phyloP scores from a whole-genome alignment of 2,888 invertebrate genomes.

The Amblyjoppa fuscipennis region DNA sequence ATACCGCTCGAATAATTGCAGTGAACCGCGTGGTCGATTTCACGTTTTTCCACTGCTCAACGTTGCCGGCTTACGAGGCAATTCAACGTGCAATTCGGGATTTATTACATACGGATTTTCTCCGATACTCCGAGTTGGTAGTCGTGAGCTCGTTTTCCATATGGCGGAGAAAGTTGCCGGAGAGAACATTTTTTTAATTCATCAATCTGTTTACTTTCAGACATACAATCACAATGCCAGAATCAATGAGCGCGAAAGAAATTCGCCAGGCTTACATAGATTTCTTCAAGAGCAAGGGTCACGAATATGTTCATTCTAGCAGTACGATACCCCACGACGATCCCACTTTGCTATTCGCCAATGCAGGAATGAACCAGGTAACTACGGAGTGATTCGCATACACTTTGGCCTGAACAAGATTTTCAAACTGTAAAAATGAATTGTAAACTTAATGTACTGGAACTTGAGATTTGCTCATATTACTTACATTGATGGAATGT shows the following conservation, averaged over 20 bases:
- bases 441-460: no score
- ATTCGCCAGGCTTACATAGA: constrained; percentile 95
- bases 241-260: constrained; percentile 90
- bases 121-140: neutral
- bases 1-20: constrained; percentile 32
- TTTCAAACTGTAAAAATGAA: neutral
- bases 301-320: constrained; percentile 98
- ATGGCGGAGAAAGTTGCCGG: constrained; percentile 25
- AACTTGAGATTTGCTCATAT: no score
- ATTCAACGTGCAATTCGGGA: constrained; percentile 9
- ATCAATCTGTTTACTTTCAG: constrained; percentile 7
- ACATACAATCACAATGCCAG: constrained; percentile 85
- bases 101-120: neutral
- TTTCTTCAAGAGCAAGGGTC: constrained; percentile 95
- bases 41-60: constrained; percentile 14
- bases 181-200: neutral
- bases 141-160: constrained; percentile 24
- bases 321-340: constrained; percentile 99
- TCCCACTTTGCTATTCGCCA: constrained; percentile 98
- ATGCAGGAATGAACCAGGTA: constrained; percentile 99
- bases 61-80: constrained; percentile 39
- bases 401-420: neutral
- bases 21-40: constrained; percentile 36
- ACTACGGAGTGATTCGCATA: neutral
- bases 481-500: no score